phyloP scores from a whole-genome alignment of 2,888 invertebrate species.

The Spodoptera exigua region DNA sequence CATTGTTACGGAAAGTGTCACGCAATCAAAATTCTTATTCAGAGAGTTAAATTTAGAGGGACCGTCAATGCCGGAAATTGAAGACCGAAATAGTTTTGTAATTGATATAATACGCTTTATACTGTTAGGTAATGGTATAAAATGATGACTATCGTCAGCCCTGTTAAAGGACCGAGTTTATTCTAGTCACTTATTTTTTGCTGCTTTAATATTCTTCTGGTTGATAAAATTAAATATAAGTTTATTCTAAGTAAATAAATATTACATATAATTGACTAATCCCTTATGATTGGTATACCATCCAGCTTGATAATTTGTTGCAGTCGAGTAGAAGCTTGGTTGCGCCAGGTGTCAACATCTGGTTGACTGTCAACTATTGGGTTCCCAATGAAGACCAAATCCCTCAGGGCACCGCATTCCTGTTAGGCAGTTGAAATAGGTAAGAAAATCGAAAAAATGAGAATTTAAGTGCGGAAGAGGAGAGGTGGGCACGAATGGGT shows the following conservation, averaged over 20 bases:
- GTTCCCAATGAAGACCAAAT: constrained; percentile 95
- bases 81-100: constrained; percentile 64
- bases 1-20: constrained; percentile 78
- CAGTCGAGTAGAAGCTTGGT: constrained; percentile 91
- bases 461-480: too few species aligned
- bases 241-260: neutral
- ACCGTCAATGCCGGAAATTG: constrained; percentile 48
- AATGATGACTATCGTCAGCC: neutral
- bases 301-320: constrained; percentile 94
- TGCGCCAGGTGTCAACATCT: constrained; percentile 91
- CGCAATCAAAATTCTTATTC: constrained; percentile 75
- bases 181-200: too few species aligned
- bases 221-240: constrained; percentile 14
- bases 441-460: too few species aligned
- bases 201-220: constrained; percentile 9
- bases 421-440: constrained; percentile 47
- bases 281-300: constrained; percentile 92
- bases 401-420: constrained; percentile 91
- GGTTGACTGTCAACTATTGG: constrained; percentile 92
- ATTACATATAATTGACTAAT: constrained; percentile 1
- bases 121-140: neutral
- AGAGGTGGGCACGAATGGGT: too few species aligned
- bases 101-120: constrained; percentile 61
- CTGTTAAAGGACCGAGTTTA: too few species aligned
- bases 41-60: constrained; percentile 60